A percentile compares a stretch with the other conserved stretches of the same genome.
Conservation (phyloP, 92 coral and sea anemone species). For the Paragorgia papillata region DNA sequence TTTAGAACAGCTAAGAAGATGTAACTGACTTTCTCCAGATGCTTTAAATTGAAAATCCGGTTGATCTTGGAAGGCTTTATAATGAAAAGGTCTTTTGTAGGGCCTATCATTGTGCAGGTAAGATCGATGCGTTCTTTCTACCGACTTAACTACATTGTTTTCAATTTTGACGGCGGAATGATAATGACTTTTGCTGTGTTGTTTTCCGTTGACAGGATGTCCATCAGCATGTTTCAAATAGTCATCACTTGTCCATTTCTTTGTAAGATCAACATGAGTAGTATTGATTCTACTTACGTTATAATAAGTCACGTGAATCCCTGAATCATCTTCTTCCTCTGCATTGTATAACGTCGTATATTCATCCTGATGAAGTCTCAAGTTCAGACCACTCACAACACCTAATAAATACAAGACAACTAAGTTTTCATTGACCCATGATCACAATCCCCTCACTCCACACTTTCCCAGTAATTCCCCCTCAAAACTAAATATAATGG, state of each 20-base stretch:
- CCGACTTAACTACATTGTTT: slow-evolving; percentile 62
- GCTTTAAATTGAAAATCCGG: slow-evolving; percentile 79
- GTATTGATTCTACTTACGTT: slow-evolving; percentile 58
- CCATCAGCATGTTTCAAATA: slow-evolving; percentile 74
- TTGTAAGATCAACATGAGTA: slow-evolving; percentile 64
- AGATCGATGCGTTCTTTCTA: slow-evolving; percentile 59
- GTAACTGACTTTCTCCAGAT: slow-evolving; percentile 71
- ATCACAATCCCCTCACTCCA: too few relatives aligned
- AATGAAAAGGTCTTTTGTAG: slow-evolving; percentile 72
- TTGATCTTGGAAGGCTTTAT: slow-evolving; percentile 60
- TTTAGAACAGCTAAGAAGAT: slow-evolving; percentile 48
- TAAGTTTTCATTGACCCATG: too few relatives aligned
- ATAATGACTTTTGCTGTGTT: slow-evolving; percentile 69
- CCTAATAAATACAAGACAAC: slow-evolving; percentile 11
- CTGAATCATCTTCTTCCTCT: slow-evolving; percentile 87
- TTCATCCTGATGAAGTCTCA: slow-evolving; percentile 15
- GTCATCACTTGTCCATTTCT: slow-evolving; percentile 79
- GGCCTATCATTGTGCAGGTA: slow-evolving; percentile 60
- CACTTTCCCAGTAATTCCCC: too few relatives aligned
- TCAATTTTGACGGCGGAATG: slow-evolving; percentile 53
- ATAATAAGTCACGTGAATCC: slow-evolving; percentile 66
- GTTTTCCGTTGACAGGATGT: slow-evolving; percentile 72
- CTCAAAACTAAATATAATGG: too few relatives aligned
- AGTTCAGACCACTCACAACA: slow-evolving; percentile 32
- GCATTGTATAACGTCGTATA: slow-evolving; percentile 29